Evolutionary conservation across 2,113 vertebrate genomes (phyloP).

Genomic region (Rhipidura dahli): DNA sequence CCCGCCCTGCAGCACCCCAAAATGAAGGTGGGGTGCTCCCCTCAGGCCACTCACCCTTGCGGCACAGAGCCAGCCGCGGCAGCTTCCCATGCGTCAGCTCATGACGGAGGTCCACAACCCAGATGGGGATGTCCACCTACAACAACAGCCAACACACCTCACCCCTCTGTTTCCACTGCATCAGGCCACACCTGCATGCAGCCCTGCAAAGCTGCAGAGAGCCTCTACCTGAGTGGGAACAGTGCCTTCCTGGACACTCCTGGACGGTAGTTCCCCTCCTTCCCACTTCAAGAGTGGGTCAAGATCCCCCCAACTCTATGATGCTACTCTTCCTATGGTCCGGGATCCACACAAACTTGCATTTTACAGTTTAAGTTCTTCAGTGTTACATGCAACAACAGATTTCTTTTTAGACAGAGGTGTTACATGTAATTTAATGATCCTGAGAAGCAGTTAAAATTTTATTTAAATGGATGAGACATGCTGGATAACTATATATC

Average conservation of each 20-base stretch:
- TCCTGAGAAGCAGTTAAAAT: not conserved
- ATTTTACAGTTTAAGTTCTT: not conserved
- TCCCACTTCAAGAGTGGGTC: not conserved
- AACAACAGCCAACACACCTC: not conserved
- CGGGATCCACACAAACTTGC: not conserved
- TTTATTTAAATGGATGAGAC: not conserved
- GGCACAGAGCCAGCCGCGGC: constrained; percentile 84
- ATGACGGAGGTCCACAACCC: constrained; percentile 92
- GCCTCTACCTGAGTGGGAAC: not conserved
- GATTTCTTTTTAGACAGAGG: not conserved
- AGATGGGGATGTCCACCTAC: constrained; percentile 88
- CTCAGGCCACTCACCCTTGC: constrained; percentile 77
- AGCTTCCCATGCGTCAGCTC: constrained; percentile 89
- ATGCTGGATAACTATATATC: not conserved
- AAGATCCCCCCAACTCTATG: not conserved
- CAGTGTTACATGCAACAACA: not conserved
- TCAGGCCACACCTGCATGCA: fast-evolving
- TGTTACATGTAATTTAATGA: not conserved
- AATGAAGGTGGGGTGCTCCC: not conserved
- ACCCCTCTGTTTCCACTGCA: not conserved
- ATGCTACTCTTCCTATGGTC: not conserved
- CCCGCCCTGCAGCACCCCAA: not conserved
- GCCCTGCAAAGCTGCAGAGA: not conserved
- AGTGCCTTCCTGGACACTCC: not conserved
- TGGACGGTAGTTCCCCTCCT: fast-evolving